Percentiles rank a stretch among this genome's conserved stretches.
These are phyloP conservation scores for Agrochola macilenta DNA, from an alignment of 2,888 invertebrate genomes.

Conservation along the genomic window DNA sequence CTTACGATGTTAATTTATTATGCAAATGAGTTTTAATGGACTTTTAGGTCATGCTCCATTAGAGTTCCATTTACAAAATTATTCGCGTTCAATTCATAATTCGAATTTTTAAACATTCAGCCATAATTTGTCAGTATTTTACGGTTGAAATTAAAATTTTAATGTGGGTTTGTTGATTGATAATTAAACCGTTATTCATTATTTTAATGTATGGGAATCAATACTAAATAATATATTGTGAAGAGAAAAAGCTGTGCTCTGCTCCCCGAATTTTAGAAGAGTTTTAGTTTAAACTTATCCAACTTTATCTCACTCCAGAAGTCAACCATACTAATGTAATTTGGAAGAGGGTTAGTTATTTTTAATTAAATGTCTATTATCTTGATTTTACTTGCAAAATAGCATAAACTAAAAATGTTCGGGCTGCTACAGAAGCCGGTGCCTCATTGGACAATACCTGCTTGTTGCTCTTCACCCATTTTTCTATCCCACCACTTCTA, in stretches of 20 bases:
- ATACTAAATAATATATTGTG: neutral
- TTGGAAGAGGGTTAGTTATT: neutral
- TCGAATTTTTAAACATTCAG: conserved; percentile 6
- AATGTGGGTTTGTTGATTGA: conserved; percentile 17
- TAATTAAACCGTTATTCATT: conserved; percentile 18
- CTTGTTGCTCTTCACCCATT: conserved; percentile 89
- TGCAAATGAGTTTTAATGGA: conserved; percentile 47
- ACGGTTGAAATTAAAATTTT: conserved; percentile 3
- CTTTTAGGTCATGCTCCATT: conserved; percentile 48
- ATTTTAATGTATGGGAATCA: conserved; percentile 24
- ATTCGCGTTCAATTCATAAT: conserved; percentile 31
- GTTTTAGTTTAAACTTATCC: neutral
- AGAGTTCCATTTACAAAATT: conserved; percentile 38
- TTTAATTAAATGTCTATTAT: neutral
- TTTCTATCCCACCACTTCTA: conserved; percentile 80
- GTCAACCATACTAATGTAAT: neutral
- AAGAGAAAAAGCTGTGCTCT: neutral
- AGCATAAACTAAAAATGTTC: conserved; percentile 70
- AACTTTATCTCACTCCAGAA: neutral
- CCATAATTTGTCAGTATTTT: conserved; percentile 20
- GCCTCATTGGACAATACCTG: conserved; percentile 83
- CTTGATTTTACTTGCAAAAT: neutral
- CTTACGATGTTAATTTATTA: conserved; percentile 37
- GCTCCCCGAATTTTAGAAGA: too few species aligned
- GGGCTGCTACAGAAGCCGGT: conserved; percentile 88